Evolutionary conservation across 2,113 vertebrate genomes (phyloP), one percentile per base, ranked within the genome.

Genomic region (Varanus komodoensis): DNA sequence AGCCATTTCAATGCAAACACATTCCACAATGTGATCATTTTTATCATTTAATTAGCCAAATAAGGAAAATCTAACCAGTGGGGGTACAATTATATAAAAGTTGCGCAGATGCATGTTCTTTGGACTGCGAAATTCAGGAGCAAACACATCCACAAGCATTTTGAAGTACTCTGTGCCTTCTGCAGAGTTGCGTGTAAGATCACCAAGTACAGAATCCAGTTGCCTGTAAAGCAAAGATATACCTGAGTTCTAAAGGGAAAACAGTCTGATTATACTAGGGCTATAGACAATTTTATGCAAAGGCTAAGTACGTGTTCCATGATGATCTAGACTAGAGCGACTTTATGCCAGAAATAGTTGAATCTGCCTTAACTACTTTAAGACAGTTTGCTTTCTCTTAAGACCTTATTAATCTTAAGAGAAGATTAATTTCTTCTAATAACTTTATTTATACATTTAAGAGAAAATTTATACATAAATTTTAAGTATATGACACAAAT

Each of bases 131-230:
- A 99, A 99, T 91, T 99, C 99, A 0, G 98, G 98, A 23, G 99
- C 98, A 92, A 99, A 99, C 77, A 99, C 99, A 2, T 98, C 98
- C 91, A 99, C 99, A 48, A 99, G 98, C 99, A 98, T 99, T 94
- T 99, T 99, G 97, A 99, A 99, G 93, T 99, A 99, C 90, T 99
- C 99, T 0, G 99, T 99, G 57, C 99, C 99, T 92, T 99, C 99
- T 0, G 99, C 99, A 84, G 98, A 99, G 95, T 99, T 99, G 77
- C 98, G 97, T 0, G 99, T 98, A 88, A 99, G 98, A 94, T 99
- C 99, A 78, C 97, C 92, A 11, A 99, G 97, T 54, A 99, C 99
- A 17, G 96, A 98, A 94, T 99, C 99, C 89, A 99, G 93, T 92
- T 98, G 98, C 93, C 98, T 98, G 92, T 80, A 91, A 71, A 91